A percentile compares a stretch with the other conserved stretches of the same genome.
These are phyloP conservation scores for Drosophila hamatofila DNA, from an alignment of 2,888 invertebrate species.

Conservation along the genomic window DNA sequence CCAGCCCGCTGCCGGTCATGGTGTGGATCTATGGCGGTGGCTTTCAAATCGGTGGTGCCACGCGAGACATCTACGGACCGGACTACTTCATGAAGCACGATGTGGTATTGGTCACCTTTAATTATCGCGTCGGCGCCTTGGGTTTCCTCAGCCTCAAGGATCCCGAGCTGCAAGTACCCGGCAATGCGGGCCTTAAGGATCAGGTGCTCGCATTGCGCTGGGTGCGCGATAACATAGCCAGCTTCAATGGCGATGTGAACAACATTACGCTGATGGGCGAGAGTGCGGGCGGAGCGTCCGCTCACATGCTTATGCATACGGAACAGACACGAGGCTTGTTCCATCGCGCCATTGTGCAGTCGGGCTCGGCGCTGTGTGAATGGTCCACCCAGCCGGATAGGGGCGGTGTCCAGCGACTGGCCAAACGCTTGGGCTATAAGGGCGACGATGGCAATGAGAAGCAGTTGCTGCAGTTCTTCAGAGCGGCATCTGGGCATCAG, in stretches of 20 bases:
- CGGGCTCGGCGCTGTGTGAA: constrained; percentile 71
- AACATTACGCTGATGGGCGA: constrained; percentile 86
- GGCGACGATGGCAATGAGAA: constrained; percentile 34
- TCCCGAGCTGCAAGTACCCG: constrained; percentile 85
- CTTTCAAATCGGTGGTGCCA: constrained; percentile 85
- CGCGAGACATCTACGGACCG: constrained; percentile 83
- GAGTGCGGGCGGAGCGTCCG: constrained; percentile 86
- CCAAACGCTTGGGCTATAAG: constrained; percentile 50
- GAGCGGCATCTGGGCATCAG: constrained; percentile 40
- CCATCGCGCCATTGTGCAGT: constrained; percentile 83
- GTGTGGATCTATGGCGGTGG: constrained; percentile 86
- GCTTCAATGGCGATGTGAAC: constrained; percentile 86
- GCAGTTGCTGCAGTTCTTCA: constrained; percentile 55
- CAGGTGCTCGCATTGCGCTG: constrained; percentile 86
- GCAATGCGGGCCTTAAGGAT: constrained; percentile 87
- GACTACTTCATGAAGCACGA: constrained; percentile 86
- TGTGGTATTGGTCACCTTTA: constrained; percentile 85
- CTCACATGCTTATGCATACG: constrained; percentile 85
- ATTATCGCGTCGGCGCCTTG: constrained; percentile 86
- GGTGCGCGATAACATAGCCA: constrained; percentile 85
- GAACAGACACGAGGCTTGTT: constrained; percentile 85
- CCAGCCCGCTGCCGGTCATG: constrained; percentile 84
- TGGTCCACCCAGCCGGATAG: constrained; percentile 60
- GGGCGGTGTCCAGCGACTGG: constrained; percentile 43
- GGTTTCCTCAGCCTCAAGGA: constrained; percentile 86